A percentile compares a stretch with the other conserved stretches of the same genome.
Evolutionary conservation across 2,113 vertebrate genomes (phyloP).

Genomic region (Gambusia affinis): DNA sequence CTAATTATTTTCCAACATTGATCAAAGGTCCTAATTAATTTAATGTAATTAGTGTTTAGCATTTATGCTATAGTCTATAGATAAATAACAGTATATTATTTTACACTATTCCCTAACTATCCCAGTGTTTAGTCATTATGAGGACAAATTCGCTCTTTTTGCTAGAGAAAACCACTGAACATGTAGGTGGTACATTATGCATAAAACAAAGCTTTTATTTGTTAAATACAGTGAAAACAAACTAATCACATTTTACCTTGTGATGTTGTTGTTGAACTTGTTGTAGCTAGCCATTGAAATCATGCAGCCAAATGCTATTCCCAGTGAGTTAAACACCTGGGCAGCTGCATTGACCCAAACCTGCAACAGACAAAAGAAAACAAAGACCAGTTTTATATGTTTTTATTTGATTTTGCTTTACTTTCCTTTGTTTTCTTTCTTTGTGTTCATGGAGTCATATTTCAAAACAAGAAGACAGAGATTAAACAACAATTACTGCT

Average conservation of each 20-base stretch:
- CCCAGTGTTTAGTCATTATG: too few relatives aligned
- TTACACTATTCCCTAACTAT: too few relatives aligned
- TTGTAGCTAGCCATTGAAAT: constrained; percentile 82
- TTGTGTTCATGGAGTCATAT: not conserved
- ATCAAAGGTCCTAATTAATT: too few relatives aligned
- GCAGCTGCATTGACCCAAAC: constrained; percentile 82
- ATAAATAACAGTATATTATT: too few relatives aligned
- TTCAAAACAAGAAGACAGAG: not conserved
- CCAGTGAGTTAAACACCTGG: constrained; percentile 82
- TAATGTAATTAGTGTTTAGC: too few relatives aligned
- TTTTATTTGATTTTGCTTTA: constrained; percentile 12
- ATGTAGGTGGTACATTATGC: not conserved
- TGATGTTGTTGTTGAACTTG: constrained; percentile 81
- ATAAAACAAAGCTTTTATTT: not conserved
- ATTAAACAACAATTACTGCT: too few relatives aligned
- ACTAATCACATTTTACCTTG: constrained; percentile 61
- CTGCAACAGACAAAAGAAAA: constrained; percentile 38
- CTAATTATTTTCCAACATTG: too few relatives aligned
- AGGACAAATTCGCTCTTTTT: too few relatives aligned
- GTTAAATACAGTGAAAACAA: not conserved
- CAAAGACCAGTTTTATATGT: not conserved
- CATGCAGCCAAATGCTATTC: constrained; percentile 80
- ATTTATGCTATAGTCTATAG: too few relatives aligned
- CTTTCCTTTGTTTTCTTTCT: not conserved
- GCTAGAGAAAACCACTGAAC: too few relatives aligned